Base-by-base conservation (phyloP, 2,113 vertebrate genomes). In the Oxyura jamaicensis region DNA sequence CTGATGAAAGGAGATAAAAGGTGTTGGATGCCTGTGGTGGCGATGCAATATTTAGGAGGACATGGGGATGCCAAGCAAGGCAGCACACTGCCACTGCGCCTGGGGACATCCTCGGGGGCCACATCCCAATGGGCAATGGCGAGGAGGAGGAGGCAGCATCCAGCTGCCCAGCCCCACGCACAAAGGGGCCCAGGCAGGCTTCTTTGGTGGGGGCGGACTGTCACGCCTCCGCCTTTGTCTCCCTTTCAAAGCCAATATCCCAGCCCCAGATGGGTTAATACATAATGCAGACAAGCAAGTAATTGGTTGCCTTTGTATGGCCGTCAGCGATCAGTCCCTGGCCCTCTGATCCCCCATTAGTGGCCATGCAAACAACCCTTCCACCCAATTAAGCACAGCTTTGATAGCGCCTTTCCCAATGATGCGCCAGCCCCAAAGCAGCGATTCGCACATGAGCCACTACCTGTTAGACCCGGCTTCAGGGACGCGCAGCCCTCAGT, bases 251-350 rank as follows among this genome's bases (percentile, higher is more conserved):
- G 97, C 98, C 98, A 98, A 99, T 98, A 98, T 98, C 97, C 96
- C 97, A 91, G 81, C 91, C 98, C 98, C 99, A 99, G 99, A 99
- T 99, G 99, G 99, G 98, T 98, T 98, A 99, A 99, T 99, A 99
- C 99, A 99, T 99, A 99, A 99, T 99, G 98, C 98, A 98, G 98
- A 97, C 86, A 97, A 98, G 98, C 98, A 98, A 98, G 97, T 98
- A 98, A 98, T 97, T 98, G 97, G 98, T 94, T 97, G 98, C 95
- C 91, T 96, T 92, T 92, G 84, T 91, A 52, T 71, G 86, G 93
- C 95, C 96, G 96, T 98, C 97, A 98, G 97, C 97, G 83, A 93
- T 94, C 67, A 94, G 94, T 97, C 97, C 97, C 98, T 84, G 95
- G 93, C 96, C 97, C 98, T 98, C 98, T 97, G 97, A 98, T 98